These are phyloP conservation scores for Bagarius yarrelli DNA, from an alignment of 2,113 vertebrate genomes.

Conservation along the genomic window DNA sequence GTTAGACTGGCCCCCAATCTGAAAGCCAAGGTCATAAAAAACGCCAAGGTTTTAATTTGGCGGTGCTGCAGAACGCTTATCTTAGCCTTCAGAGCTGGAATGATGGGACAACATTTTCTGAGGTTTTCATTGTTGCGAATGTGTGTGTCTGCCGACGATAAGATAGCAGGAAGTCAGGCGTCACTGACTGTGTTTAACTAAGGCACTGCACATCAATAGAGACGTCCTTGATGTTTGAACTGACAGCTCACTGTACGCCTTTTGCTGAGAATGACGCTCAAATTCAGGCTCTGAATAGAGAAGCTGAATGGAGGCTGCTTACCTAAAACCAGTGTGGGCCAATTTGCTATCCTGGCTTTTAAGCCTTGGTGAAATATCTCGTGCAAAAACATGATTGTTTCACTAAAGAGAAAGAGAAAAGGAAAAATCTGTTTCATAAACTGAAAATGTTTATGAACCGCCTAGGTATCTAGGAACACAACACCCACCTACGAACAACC, in stretches of 20 bases:
- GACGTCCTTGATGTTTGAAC: slow-evolving; percentile 57
- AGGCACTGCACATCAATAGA: slow-evolving; percentile 49
- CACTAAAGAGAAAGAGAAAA: slow-evolving; percentile 69
- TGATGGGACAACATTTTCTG: slow-evolving; percentile 51
- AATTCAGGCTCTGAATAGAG: slow-evolving; percentile 34
- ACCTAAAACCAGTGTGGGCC: slow-evolving; percentile 98
- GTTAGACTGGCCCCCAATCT: slow-evolving; percentile 6
- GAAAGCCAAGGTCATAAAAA: slow-evolving; percentile 11
- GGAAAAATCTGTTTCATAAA: neutral
- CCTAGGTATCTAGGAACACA: neutral
- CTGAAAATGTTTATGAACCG: neutral
- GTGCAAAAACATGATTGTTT: slow-evolving; percentile 99
- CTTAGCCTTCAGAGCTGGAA: slow-evolving; percentile 56
- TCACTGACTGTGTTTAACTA: slow-evolving; percentile 55
- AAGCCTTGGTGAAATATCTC: slow-evolving; percentile 99
- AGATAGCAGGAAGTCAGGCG: slow-evolving; percentile 49
- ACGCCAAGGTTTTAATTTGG: slow-evolving; percentile 35
- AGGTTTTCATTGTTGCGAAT: slow-evolving; percentile 59
- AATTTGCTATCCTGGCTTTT: slow-evolving; percentile 96
- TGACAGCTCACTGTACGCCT: slow-evolving; percentile 30
- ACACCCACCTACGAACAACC: neutral
- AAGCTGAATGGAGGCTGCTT: slow-evolving; percentile 61
- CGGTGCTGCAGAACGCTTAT: slow-evolving; percentile 62
- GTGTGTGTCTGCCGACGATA: slow-evolving; percentile 25
- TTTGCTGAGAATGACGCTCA: slow-evolving; percentile 16